A percentile compares a stretch with the other conserved stretches of the same genome.
These are phyloP conservation scores for Corythoichthys intestinalis DNA, from an alignment of 2,113 vertebrate species.

Conservation along the genomic window DNA sequence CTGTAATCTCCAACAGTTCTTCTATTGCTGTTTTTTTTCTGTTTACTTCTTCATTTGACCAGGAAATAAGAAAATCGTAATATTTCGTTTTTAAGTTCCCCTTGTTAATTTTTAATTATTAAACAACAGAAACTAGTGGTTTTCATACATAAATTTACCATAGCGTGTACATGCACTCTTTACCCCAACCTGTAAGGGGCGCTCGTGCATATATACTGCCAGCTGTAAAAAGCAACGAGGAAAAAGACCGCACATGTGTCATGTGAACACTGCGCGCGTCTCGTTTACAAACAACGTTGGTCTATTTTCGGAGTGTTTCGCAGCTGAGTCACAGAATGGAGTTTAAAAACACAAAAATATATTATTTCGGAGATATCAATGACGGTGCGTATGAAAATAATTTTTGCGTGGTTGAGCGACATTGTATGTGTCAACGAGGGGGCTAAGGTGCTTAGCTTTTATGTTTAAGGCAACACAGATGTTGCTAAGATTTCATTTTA, in stretches of 20 bases:
- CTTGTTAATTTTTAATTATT: no score
- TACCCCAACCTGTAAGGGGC: not conserved
- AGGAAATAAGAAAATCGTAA: not conserved
- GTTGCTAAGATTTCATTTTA: no score
- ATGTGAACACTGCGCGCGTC: not conserved
- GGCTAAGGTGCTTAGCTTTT: not conserved
- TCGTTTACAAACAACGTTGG: slow-evolving; percentile 38
- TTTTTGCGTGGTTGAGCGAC: not conserved
- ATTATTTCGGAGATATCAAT: slow-evolving; percentile 68
- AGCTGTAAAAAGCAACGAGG: not conserved
- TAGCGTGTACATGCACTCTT: not conserved
- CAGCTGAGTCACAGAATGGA: slow-evolving; percentile 37
- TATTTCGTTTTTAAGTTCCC: no score
- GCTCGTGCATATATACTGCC: not conserved
- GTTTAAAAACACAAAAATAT: slow-evolving; percentile 34
- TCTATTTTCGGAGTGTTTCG: not conserved
- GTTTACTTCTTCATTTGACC: not conserved
- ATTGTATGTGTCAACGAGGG: not conserved
- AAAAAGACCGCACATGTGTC: not conserved
- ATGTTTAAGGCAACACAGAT: no score
- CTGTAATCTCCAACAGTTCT: not conserved
- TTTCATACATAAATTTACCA: not conserved
- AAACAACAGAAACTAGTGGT: not conserved
- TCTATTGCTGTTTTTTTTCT: not conserved
- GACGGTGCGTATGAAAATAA: slow-evolving; percentile 47